phyloP scores from a whole-genome alignment of 1,140 invertebrate species.

The Nasonia longicornis region DNA sequence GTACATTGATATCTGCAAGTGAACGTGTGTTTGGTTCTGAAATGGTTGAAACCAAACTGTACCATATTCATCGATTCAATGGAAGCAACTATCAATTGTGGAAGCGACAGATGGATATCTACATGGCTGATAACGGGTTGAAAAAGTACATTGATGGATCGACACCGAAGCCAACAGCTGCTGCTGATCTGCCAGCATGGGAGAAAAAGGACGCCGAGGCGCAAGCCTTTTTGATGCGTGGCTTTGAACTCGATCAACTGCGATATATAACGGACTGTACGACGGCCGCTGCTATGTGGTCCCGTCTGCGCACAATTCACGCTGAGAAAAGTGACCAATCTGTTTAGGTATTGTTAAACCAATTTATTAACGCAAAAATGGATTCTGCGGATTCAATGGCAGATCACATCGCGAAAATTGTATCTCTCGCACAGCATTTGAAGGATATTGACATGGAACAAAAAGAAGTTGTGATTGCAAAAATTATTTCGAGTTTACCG shows the following conservation, averaged over 20 bases:
- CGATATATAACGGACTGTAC: conserved; percentile 45
- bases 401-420: conserved; percentile 44
- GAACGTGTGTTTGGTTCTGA: too few relatives aligned
- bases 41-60: conserved; percentile 19
- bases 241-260: conserved; percentile 47
- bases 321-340: conserved; percentile 48
- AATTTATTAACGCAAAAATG: conserved; percentile 49
- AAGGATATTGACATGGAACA: conserved; percentile 38
- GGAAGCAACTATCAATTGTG: conserved; percentile 39
- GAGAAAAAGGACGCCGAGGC: conserved; percentile 45
- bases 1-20: too few relatives aligned
- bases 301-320: conserved; percentile 43
- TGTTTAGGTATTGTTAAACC: conserved; percentile 45
- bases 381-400: conserved; percentile 34
- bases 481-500: conserved; percentile 40
- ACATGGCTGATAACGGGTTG: conserved; percentile 39
- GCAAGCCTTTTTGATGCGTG: conserved; percentile 45
- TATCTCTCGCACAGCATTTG: conserved; percentile 8
- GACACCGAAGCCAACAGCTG: background rate
- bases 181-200: conserved; percentile 25
- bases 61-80: conserved; percentile 43
- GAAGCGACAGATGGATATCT: conserved; percentile 38
- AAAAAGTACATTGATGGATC: conserved; percentile 38
- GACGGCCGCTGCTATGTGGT: conserved; percentile 47
- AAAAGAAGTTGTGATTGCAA: conserved; percentile 44